Percentiles rank a stretch among this genome's conserved stretches.
Evolutionary conservation across 2,797 vertebrate species (phyloP).

Genomic region (Scolopax bukidnonensis): DNA sequence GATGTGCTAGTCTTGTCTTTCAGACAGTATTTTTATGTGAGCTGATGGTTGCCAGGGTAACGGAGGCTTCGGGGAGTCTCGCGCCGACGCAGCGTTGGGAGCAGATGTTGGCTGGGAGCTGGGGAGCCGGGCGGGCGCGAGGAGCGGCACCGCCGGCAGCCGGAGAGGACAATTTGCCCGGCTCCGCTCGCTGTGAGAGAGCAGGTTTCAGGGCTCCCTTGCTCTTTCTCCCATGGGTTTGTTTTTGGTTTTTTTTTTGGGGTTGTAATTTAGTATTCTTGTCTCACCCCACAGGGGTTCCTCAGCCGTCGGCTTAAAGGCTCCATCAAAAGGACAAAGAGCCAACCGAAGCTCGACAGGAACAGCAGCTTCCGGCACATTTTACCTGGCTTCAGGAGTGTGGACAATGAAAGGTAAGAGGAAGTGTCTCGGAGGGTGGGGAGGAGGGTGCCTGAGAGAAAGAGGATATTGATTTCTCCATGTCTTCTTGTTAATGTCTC

Average conservation of each 20-base stretch:
- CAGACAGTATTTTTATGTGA: conserved; percentile 77
- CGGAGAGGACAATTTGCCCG: background rate
- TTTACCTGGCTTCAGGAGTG: conserved; percentile 92
- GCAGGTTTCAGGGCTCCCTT: background rate
- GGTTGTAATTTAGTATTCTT: conserved; percentile 40
- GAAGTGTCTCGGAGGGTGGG: background rate
- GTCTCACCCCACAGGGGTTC: conserved; percentile 88
- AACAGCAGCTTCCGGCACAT: conserved; percentile 99
- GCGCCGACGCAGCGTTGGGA: conserved; percentile 73
- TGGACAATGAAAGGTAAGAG: conserved; percentile 94
- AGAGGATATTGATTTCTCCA: background rate
- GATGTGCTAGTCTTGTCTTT: conserved; percentile 39
- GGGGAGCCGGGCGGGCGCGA: conserved; percentile 55
- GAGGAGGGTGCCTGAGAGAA: background rate
- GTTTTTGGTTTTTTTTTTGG: background rate
- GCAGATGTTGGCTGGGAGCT: conserved; percentile 79
- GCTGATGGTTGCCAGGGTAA: conserved; percentile 91
- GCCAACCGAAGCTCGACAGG: conserved; percentile 96
- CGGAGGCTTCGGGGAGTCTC: conserved; percentile 85
- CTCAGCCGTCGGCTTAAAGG: conserved; percentile 96
- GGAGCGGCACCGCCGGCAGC: conserved; percentile 30
- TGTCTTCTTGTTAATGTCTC: background rate
- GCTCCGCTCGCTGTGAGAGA: background rate
- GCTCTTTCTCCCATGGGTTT: background rate
- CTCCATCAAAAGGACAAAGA: conserved; percentile 99